These are phyloP conservation scores for Chesias legatella DNA, from an alignment of 2,888 invertebrate genomes.

Conservation along the genomic window DNA sequence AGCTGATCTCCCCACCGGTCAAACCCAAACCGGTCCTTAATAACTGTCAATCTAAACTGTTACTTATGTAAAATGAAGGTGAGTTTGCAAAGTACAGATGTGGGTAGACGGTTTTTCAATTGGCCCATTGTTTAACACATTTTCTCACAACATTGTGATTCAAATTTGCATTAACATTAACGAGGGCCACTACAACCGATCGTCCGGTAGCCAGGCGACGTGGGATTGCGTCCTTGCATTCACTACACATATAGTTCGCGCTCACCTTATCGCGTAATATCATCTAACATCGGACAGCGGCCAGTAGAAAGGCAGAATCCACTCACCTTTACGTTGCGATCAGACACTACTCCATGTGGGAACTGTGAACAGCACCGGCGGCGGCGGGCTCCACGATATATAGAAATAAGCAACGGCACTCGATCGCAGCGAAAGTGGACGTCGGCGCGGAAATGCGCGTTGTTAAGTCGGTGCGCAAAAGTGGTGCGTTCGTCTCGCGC, in stretches of 20 bases:
- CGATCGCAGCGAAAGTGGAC: conserved; percentile 66
- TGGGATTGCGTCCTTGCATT: conserved; percentile 68
- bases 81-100: conserved; percentile 20
- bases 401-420: conserved; percentile 52
- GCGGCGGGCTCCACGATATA: conserved; percentile 38
- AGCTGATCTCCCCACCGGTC: conserved; percentile 40
- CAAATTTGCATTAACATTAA: conserved; percentile 29
- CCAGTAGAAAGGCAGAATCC: conserved; percentile 55
- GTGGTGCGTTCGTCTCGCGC: conserved; percentile 58
- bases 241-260: conserved; percentile 47
- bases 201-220: conserved; percentile 39
- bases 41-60: conserved; percentile 37
- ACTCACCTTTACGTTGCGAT: conserved; percentile 67
- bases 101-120: conserved; percentile 23
- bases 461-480: conserved; percentile 54
- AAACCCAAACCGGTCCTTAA: conserved; percentile 32
- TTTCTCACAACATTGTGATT: conserved; percentile 28
- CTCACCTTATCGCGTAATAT: conserved; percentile 69
- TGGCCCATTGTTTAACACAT: conserved; percentile 30
- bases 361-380: conserved; percentile 37
- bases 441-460: conserved; percentile 3
- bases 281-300: conserved; percentile 53
- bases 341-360: conserved; percentile 49
- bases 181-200: conserved; percentile 32
- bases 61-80: conserved; percentile 28